phyloP scores from a whole-genome alignment of 2,888 invertebrate species.

The Unio delphinus region DNA sequence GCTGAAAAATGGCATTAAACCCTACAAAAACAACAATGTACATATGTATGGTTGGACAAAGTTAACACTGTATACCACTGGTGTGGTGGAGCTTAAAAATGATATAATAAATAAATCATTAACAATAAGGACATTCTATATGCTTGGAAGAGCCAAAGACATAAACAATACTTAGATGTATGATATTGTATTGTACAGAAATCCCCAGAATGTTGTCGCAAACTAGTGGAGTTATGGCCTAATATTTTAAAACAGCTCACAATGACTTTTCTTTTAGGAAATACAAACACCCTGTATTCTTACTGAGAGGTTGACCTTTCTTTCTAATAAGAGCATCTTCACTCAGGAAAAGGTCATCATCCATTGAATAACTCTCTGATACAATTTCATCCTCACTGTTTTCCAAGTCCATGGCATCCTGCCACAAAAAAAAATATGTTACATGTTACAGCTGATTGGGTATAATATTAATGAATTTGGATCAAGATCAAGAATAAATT shows the following conservation, averaged over 20 bases:
- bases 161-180: no score
- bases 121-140: no score
- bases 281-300: constrained; percentile 9
- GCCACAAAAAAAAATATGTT: neutral
- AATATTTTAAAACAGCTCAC: neutral
- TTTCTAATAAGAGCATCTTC: constrained; percentile 46
- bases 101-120: no score
- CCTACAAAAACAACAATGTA: no score
- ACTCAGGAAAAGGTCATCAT: constrained; percentile 77
- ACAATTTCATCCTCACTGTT: constrained; percentile 79
- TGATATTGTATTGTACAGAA: neutral
- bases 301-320: constrained; percentile 53
- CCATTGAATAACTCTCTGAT: constrained; percentile 85
- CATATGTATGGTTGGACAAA: no score
- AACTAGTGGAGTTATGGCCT: neutral
- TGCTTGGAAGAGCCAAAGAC: no score
- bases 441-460: no score
- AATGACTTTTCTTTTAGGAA: neutral
- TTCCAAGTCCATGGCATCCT: constrained; percentile 52
- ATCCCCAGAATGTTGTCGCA: neutral
- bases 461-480: no score
- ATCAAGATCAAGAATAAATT: no score
- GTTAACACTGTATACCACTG: no score
- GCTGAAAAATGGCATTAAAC: no score
- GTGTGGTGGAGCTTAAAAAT: no score